phyloP scores from a whole-genome alignment of 2,888 invertebrate genomes.

The Ethmia dodecea region DNA sequence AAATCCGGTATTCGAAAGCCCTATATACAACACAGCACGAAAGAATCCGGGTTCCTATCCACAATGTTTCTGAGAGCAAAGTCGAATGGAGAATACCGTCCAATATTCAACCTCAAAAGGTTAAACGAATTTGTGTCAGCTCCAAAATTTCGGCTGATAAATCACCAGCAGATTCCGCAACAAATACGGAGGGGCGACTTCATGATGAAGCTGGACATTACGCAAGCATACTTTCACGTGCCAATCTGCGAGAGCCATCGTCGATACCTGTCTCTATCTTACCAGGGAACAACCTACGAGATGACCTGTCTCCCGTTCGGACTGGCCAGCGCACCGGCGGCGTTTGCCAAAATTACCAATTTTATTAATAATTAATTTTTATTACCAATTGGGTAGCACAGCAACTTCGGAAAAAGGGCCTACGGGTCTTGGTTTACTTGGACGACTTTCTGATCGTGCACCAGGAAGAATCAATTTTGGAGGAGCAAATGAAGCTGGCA shows the following conservation, averaged over 20 bases:
- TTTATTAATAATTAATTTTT: slow-evolving; percentile 14
- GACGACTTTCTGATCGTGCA: background rate
- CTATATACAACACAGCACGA: too few relatives aligned
- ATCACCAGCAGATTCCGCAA: background rate
- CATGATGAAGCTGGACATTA: background rate
- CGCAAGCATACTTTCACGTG: background rate
- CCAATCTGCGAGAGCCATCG: background rate
- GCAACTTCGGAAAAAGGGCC: too few relatives aligned
- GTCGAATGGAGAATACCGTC: too few relatives aligned
- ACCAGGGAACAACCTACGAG: background rate
- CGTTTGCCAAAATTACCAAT: slow-evolving; percentile 12
- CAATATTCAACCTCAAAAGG: background rate
- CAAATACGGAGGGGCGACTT: background rate
- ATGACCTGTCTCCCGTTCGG: background rate
- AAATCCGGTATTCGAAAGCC: too few relatives aligned
- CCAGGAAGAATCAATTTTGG: too few relatives aligned
- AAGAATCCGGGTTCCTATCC: too few relatives aligned
- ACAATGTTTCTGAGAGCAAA: too few relatives aligned
- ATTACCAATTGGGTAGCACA: slow-evolving; percentile 15
- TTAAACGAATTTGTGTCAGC: background rate
- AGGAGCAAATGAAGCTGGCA: too few relatives aligned
- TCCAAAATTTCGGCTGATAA: background rate
- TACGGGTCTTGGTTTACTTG: slow-evolving; percentile 12
- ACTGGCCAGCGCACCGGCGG: background rate
- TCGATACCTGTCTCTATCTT: background rate